Conservation (phyloP, 2,888 invertebrate genomes). For the Thalpophila matura region DNA sequence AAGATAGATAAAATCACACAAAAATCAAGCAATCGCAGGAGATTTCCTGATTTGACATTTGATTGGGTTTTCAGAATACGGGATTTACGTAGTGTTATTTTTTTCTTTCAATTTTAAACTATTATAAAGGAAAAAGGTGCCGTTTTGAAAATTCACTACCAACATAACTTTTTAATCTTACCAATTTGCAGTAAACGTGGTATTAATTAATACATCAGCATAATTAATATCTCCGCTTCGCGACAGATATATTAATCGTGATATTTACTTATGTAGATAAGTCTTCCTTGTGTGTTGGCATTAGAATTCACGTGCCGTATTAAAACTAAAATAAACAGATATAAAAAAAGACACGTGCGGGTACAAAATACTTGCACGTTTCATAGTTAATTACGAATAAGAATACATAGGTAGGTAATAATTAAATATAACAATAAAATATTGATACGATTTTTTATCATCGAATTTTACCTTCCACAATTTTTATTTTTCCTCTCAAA, state of each 20-base stretch:
- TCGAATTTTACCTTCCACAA: not conserved
- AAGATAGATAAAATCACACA: too few species aligned
- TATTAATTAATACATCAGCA: constrained; percentile 39
- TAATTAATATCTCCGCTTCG: constrained; percentile 38
- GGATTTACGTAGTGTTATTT: too few species aligned
- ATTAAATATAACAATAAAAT: constrained; percentile 11
- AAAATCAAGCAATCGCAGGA: too few species aligned
- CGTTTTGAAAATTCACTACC: too few species aligned
- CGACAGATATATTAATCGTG: constrained; percentile 40
- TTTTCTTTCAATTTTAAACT: too few species aligned
- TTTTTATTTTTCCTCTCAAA: not conserved
- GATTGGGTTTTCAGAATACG: too few species aligned
- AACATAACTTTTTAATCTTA: too few species aligned
- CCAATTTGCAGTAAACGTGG: too few species aligned
- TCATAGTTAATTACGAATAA: not conserved
- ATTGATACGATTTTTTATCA: constrained; percentile 15
- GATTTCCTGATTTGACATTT: too few species aligned
- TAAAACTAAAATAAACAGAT: constrained; percentile 37
- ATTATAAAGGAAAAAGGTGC: too few species aligned
- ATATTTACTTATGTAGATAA: constrained; percentile 28
- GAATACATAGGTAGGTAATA: not conserved
- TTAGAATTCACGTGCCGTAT: constrained; percentile 57
- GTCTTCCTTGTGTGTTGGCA: constrained; percentile 28
- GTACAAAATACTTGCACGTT: constrained; percentile 33
- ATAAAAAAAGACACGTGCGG: constrained; percentile 50